Conservation (phyloP, 2,888 invertebrate species). For the Mesorhabditis sp. region DNA sequence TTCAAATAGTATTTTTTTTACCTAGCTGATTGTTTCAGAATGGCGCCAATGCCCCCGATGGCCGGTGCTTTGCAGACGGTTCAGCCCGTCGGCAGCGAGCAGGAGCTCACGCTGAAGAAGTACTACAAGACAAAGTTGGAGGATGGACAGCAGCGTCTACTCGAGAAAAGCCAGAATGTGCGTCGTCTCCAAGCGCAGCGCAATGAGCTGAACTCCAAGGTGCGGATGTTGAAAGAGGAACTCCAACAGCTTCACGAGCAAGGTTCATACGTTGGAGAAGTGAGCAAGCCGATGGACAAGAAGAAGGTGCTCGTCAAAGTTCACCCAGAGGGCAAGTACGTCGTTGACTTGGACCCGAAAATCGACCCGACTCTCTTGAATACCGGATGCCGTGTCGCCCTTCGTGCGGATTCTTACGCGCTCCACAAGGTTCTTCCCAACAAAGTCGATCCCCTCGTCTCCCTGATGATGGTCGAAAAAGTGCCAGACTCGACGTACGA, state of each 20-base stretch:
- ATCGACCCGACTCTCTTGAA: slow-evolving; percentile 97
- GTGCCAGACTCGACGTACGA: slow-evolving; percentile 99
- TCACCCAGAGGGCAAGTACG: slow-evolving; percentile 98
- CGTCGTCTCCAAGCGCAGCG: slow-evolving; percentile 93
- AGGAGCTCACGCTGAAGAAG: slow-evolving; percentile 36
- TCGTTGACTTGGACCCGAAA: slow-evolving; percentile 96
- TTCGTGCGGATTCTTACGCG: slow-evolving; percentile 96
- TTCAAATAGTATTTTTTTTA: too few species aligned
- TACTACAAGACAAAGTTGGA: slow-evolving; percentile 98
- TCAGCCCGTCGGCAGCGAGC: neutral
- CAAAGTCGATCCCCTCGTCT: slow-evolving; percentile 96
- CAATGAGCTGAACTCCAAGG: slow-evolving; percentile 98
- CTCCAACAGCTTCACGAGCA: slow-evolving; percentile 89
- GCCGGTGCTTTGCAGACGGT: neutral
- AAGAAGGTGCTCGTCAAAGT: slow-evolving; percentile 95
- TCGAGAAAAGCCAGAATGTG: slow-evolving; percentile 95
- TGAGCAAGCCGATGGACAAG: slow-evolving; percentile 99
- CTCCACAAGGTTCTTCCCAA: slow-evolving; percentile 97
- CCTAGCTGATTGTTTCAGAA: neutral
- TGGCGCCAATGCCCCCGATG: slow-evolving; percentile 1
- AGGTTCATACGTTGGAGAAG: slow-evolving; percentile 98
- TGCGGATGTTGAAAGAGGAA: slow-evolving; percentile 93
- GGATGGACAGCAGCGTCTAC: slow-evolving; percentile 87
- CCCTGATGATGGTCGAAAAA: slow-evolving; percentile 99
- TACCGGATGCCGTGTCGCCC: slow-evolving; percentile 91